phyloP scores from a whole-genome alignment of 2,113 vertebrate species.

The Saguinus imperator region DNA sequence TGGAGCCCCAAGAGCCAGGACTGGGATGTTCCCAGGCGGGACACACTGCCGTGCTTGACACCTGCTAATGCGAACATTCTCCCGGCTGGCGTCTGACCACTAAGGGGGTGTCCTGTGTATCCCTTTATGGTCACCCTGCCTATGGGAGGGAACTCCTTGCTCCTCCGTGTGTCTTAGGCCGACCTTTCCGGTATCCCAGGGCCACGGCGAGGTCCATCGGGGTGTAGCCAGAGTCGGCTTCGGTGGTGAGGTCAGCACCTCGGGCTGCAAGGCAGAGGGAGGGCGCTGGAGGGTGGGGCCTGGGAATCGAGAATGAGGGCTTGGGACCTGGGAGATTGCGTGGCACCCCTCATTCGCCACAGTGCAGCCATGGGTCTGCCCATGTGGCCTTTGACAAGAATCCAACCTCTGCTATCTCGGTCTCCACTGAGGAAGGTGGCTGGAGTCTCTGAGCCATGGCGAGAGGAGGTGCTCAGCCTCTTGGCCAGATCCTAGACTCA shows the following conservation, averaged over 20 bases:
- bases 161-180: neutral
- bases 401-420: neutral
- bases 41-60: neutral
- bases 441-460: neutral
- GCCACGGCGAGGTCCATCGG: constrained; percentile 96
- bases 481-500: neutral
- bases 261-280: constrained; percentile 79
- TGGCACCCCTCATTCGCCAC: neutral
- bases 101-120: neutral
- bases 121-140: neutral
- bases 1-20: neutral
- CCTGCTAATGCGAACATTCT: neutral
- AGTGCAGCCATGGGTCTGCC: neutral
- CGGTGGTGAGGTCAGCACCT: constrained; percentile 94
- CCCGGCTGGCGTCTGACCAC: neutral
- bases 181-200: constrained; percentile 93
- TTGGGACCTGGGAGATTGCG: neutral
- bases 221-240: constrained; percentile 96
- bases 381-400: neutral
- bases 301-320: neutral
- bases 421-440: neutral
- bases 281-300: neutral
- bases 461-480: neutral
- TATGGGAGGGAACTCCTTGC: neutral
- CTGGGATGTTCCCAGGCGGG: neutral